Conservation (phyloP, 2,797 vertebrate species). For the Silurus aristotelis region DNA sequence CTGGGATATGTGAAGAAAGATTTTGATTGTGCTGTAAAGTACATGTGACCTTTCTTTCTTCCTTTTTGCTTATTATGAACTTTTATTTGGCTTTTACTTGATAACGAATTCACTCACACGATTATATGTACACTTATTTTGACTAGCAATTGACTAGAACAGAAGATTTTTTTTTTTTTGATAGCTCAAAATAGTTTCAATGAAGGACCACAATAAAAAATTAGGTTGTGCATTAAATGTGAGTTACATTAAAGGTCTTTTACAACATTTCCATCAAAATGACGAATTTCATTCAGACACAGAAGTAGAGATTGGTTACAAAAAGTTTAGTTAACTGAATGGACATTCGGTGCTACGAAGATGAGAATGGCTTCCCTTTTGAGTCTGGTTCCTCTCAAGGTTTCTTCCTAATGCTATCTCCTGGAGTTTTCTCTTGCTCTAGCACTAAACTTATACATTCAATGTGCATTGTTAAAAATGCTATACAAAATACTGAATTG, state of each 20-base stretch:
- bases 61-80: not conserved
- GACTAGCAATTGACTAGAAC: not conserved
- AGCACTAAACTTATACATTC: too few relatives aligned
- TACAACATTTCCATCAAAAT: not conserved
- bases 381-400: too few relatives aligned
- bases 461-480: too few relatives aligned
- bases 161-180: not conserved
- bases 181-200: not conserved
- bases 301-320: not conserved
- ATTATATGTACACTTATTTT: not conserved
- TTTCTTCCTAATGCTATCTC: too few relatives aligned
- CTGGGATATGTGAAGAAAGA: too few relatives aligned
- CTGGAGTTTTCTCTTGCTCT: too few relatives aligned
- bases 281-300: not conserved
- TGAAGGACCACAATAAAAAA: not conserved
- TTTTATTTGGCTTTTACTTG: not conserved
- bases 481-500: too few relatives aligned
- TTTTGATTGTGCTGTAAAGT: too few relatives aligned
- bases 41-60: too few relatives aligned
- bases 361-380: too few relatives aligned
- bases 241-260: not conserved
- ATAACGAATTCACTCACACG: not conserved
- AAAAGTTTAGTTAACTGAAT: too few relatives aligned
- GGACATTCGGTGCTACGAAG: too few relatives aligned
- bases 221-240: not conserved